Evolutionary conservation across 2,113 vertebrate genomes (phyloP).

Genomic region (Alouatta palliata): DNA sequence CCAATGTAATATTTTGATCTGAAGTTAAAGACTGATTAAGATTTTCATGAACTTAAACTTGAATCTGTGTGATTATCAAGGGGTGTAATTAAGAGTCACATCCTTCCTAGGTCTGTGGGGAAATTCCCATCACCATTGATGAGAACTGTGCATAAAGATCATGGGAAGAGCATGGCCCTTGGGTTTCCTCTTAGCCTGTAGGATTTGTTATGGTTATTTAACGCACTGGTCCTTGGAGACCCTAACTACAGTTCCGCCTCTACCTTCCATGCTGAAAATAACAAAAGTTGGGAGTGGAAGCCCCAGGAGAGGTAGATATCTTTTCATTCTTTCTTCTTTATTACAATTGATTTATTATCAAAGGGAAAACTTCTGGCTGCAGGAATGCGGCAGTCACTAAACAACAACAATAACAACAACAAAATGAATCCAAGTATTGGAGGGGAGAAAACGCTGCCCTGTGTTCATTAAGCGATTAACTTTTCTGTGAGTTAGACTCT

Average conservation of each 20-base stretch:
- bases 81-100: slow-evolving; percentile 57
- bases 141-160: slow-evolving; percentile 76
- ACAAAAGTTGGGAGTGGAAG: background rate
- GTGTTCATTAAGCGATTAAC: background rate
- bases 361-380: slow-evolving; percentile 22
- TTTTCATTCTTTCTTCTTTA: slow-evolving; percentile 59
- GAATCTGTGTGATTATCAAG: slow-evolving; percentile 42
- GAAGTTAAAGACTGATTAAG: slow-evolving; percentile 35
- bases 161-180: slow-evolving; percentile 75
- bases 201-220: slow-evolving; percentile 68
- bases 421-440: background rate
- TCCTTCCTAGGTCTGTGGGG: slow-evolving; percentile 66
- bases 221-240: slow-evolving; percentile 73
- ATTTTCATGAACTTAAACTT: slow-evolving; percentile 57
- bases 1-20: background rate
- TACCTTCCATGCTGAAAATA: slow-evolving; percentile 58
- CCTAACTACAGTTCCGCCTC: slow-evolving; percentile 37
- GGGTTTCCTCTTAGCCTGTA: slow-evolving; percentile 68
- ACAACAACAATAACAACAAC: background rate
- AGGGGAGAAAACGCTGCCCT: background rate
- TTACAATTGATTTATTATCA: slow-evolving; percentile 52
- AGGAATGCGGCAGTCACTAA: background rate
- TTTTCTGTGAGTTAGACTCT: background rate
- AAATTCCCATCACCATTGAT: slow-evolving; percentile 68
- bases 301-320: slow-evolving; percentile 31